These are phyloP conservation scores for Meiosimyza decipiens DNA, from an alignment of 2,888 invertebrate species.

Conservation along the genomic window DNA sequence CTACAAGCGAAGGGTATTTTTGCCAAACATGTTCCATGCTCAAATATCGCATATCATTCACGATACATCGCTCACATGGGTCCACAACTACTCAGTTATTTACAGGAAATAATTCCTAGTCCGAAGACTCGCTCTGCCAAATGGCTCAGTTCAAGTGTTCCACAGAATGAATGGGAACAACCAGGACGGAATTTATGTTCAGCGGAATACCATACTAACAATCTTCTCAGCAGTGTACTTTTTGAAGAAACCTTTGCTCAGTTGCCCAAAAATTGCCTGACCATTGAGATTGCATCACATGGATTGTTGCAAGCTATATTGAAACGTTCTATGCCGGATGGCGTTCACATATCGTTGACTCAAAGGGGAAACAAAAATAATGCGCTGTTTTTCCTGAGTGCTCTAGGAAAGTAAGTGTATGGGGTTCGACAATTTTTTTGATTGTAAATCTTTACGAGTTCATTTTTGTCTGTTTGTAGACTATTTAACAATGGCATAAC, in stretches of 20 bases:
- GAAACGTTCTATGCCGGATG: constrained; percentile 70
- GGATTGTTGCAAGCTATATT: constrained; percentile 75
- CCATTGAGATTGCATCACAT: constrained; percentile 77
- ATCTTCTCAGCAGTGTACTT: constrained; percentile 73
- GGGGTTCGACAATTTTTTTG: not conserved
- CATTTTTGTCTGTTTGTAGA: constrained; percentile 64
- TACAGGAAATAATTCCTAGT: constrained; percentile 73
- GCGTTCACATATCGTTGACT: constrained; percentile 71
- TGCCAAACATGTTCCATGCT: constrained; percentile 83
- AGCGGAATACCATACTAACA: constrained; percentile 89
- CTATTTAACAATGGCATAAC: constrained; percentile 81
- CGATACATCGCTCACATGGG: constrained; percentile 78
- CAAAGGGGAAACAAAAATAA: constrained; percentile 69
- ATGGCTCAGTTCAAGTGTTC: constrained; percentile 88
- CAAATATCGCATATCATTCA: constrained; percentile 90
- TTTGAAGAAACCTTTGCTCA: constrained; percentile 73
- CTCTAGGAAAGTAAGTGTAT: constrained; percentile 66
- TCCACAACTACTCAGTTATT: constrained; percentile 73
- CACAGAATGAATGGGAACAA: constrained; percentile 76
- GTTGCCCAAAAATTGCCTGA: constrained; percentile 72
- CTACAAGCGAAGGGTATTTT: constrained; percentile 78
- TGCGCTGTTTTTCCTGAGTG: constrained; percentile 57
- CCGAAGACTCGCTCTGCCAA: constrained; percentile 76
- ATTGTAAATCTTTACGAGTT: not conserved
- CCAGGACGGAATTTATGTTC: constrained; percentile 73